Evolutionary conservation across 2,888 invertebrate species (phyloP), one percentile per base, ranked within the genome.

Genomic region (Idaea aversata): DNA sequence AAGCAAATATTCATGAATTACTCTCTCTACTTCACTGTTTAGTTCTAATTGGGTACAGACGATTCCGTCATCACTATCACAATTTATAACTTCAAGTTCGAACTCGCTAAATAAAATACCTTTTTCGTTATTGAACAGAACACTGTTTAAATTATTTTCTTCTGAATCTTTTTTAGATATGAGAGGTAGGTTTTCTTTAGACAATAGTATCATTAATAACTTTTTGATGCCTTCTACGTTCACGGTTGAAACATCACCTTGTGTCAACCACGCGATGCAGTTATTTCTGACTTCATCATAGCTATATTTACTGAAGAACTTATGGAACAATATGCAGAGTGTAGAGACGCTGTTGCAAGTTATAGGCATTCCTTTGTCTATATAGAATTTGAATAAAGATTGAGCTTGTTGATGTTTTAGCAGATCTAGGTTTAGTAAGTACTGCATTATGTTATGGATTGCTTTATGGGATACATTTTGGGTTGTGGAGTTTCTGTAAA

Each of bases 281-380:
- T 85, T 81, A 5, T 76, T 65, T 70, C 87, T 82, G 15, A 80
- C 75, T 63, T 85, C 84, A 15, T 78, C 71, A 16, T 78, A 71
- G 60, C 83, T 86, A 67, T 86, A 88, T 75, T 88, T 90, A 67
- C 78, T 87, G 68, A 86, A 92, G 75, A 87, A 90, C 67, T 83
- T 86, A 61, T 83, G 69, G 61, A 88, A 81, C 16, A 90, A 66
- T 57, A 72, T 70, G 64, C 77, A 85, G 25, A 93, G 72, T 4
- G 92, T 93, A 38, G 69, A 73, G 4, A 92, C 72, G 70, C 87
- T 90, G 38, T 77, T 67, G 57, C 79, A 76, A 16, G 85, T 88
- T 5, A 88, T 83, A 4, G 89, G 88, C 86, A 93, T 90, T 62
- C 86, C 88, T 68, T 84, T 88, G 65, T 93, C 92, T 16, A 82